These are phyloP conservation scores for Elgaria multicarinata DNA, from an alignment of 2,113 vertebrate species.

Conservation along the genomic window DNA sequence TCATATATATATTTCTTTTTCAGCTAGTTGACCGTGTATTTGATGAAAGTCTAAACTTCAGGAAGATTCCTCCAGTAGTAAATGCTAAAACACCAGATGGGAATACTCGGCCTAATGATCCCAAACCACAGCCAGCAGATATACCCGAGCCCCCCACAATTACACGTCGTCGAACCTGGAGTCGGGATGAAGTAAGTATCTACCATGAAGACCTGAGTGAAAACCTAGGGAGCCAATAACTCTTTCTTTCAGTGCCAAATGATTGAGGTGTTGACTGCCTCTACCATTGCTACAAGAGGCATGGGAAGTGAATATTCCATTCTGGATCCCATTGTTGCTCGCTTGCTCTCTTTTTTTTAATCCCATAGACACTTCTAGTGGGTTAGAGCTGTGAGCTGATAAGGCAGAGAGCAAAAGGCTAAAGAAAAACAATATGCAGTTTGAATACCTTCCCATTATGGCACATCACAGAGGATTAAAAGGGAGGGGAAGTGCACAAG, in stretches of 20 bases:
- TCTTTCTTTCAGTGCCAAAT: not conserved
- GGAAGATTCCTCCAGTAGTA: constrained; percentile 94
- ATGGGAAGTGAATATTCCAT: not conserved
- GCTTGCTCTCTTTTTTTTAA: not conserved
- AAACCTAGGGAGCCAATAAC: not conserved
- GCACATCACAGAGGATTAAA: not conserved
- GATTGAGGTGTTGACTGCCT: not conserved
- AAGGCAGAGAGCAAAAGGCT: not conserved
- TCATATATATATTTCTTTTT: constrained; percentile 41
- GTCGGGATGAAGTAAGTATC: constrained; percentile 92
- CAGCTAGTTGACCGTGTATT: constrained; percentile 98
- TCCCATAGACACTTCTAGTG: not conserved
- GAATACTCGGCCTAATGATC: constrained; percentile 85
- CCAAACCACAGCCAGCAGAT: constrained; percentile 86
- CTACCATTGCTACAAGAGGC: not conserved
- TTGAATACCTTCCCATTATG: not conserved
- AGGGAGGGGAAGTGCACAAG: not conserved
- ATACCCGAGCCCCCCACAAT: constrained; percentile 88
- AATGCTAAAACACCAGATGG: constrained; percentile 89
- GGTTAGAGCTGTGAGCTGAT: not conserved
- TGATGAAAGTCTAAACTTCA: constrained; percentile 98
- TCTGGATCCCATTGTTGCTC: not conserved
- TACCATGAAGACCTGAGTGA: not conserved
- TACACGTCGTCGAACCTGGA: constrained; percentile 94
- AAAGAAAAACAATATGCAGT: not conserved